Evolutionary conservation across 2,888 invertebrate genomes (phyloP).

Genomic region (Phania funesta): DNA sequence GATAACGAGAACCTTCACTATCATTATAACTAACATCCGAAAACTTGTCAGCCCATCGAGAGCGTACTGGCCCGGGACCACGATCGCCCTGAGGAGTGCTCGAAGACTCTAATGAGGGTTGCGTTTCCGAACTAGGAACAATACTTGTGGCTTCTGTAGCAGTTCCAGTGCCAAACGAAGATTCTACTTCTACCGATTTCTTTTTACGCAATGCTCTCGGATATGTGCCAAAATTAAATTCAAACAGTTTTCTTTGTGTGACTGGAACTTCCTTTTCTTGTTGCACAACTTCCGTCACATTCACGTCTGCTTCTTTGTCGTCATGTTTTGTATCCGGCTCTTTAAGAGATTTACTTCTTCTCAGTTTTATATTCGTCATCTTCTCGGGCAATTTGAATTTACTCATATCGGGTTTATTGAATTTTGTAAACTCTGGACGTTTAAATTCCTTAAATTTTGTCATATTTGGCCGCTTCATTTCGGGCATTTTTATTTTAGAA

Average conservation of each 20-base stretch:
- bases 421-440: constrained; percentile 80
- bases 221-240: constrained; percentile 88
- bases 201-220: constrained; percentile 85
- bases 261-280: constrained; percentile 82
- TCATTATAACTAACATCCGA: constrained; percentile 81
- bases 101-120: constrained; percentile 85
- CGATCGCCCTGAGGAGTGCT: constrained; percentile 84
- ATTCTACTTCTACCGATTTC: constrained; percentile 71
- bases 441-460: constrained; percentile 80
- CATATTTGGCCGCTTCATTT: constrained; percentile 81
- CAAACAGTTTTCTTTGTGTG: constrained; percentile 83
- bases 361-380: constrained; percentile 83
- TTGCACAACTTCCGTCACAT: constrained; percentile 81
- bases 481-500: constrained; percentile 80
- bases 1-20: constrained; percentile 80
- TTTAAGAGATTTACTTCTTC: constrained; percentile 80
- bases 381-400: constrained; percentile 84
- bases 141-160: constrained; percentile 75
- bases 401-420: constrained; percentile 83
- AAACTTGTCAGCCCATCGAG: constrained; percentile 82
- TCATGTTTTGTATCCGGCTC: constrained; percentile 72
- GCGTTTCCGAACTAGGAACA: constrained; percentile 82
- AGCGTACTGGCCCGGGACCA: constrained; percentile 81
- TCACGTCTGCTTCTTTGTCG: constrained; percentile 75
- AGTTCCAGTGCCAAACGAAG: constrained; percentile 72